phyloP scores from a whole-genome alignment of 2,113 vertebrate species.

The Sminthopsis crassicaudata region DNA sequence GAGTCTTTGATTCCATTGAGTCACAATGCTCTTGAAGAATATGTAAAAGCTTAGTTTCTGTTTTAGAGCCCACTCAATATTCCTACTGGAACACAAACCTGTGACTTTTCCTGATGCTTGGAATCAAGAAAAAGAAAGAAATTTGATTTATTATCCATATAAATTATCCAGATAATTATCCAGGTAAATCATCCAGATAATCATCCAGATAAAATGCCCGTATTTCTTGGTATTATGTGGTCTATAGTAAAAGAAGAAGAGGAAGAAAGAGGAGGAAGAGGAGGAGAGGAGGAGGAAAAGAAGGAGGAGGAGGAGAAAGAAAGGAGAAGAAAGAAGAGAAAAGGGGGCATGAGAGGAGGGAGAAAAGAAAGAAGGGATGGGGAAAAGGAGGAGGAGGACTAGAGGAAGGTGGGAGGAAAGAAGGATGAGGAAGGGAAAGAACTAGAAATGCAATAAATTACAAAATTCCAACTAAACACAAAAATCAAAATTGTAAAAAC shows the following conservation, averaged over 20 bases:
- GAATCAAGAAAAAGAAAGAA: conserved; percentile 10
- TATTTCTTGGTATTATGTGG: too few species aligned
- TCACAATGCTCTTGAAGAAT: not conserved
- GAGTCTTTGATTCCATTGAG: too few species aligned
- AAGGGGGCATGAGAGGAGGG: too few species aligned
- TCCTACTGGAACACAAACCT: not conserved
- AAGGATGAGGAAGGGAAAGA: not conserved
- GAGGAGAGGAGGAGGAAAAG: not conserved
- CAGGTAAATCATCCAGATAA: too few species aligned
- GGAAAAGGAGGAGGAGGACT: not conserved
- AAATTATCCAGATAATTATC: too few species aligned
- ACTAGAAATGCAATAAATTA: not conserved
- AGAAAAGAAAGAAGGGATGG: not conserved
- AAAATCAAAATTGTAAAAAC: too few species aligned
- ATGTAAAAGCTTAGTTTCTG: not conserved
- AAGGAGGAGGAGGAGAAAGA: not conserved
- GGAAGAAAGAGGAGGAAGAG: not conserved
- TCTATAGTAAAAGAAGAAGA: not conserved
- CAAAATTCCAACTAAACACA: too few species aligned
- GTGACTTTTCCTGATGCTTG: not conserved
- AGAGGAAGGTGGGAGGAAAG: not conserved
- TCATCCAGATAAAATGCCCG: too few species aligned
- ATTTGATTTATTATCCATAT: too few species aligned
- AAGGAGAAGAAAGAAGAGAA: too few species aligned
- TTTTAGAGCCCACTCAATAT: not conserved